Conservation (phyloP, 2,888 invertebrate species). For the Amphiduros pacificus region DNA sequence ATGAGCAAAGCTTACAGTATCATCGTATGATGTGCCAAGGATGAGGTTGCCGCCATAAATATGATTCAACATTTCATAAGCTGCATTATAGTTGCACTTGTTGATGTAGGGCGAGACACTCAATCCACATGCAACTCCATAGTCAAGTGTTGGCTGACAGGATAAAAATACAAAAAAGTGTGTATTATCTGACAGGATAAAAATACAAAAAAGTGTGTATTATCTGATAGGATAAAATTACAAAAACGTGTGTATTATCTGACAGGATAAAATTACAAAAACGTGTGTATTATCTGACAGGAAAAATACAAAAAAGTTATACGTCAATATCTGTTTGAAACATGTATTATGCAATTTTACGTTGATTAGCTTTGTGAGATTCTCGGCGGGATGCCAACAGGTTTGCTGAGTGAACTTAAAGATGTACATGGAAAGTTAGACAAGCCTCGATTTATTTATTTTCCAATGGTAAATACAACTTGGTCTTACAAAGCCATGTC, state of each 20-base stretch:
- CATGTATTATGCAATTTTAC: no score
- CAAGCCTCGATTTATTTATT: no score
- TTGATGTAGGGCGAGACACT: background rate
- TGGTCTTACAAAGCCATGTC: background rate
- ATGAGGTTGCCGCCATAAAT: background rate
- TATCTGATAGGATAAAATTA: background rate
- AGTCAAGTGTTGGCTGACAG: background rate
- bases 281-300: background rate
- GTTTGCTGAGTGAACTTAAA: no score
- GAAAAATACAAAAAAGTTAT: no score
- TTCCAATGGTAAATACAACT: no score
- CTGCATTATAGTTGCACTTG: background rate
- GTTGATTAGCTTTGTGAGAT: no score
- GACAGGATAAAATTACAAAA: background rate
- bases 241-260: background rate
- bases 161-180: background rate
- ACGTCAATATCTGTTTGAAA: no score
- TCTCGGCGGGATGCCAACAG: no score
- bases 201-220: background rate
- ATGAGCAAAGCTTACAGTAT: no score
- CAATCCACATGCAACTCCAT: background rate
- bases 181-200: background rate
- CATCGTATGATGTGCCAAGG: no score
- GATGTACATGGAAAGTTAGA: no score
- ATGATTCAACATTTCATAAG: background rate